Evolutionary conservation across 2,797 vertebrate species (phyloP).

Genomic region (Aplochiton taeniatus): DNA sequence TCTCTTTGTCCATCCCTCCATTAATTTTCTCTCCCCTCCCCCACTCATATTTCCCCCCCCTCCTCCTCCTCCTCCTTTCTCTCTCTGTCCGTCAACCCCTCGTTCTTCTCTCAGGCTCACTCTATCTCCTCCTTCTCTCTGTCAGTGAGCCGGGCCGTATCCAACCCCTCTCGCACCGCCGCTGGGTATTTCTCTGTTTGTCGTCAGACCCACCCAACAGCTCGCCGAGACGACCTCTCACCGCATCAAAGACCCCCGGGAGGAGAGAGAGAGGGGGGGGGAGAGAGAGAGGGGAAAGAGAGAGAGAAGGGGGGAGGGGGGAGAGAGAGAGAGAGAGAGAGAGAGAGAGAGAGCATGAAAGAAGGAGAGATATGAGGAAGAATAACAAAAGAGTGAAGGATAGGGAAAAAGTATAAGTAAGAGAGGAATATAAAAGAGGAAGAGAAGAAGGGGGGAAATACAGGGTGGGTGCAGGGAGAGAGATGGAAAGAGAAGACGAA

Average conservation of each 20-base stretch:
- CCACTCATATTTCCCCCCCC: slow-evolving; percentile 22
- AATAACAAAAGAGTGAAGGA: too few species aligned
- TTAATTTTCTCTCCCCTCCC: slow-evolving; percentile 11
- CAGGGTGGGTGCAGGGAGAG: too few species aligned
- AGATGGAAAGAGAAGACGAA: too few species aligned
- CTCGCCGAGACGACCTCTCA: too few species aligned
- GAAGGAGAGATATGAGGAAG: slow-evolving; percentile 21
- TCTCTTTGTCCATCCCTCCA: too few species aligned
- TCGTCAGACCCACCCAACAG: slow-evolving; percentile 51
- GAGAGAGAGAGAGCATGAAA: slow-evolving; percentile 4
- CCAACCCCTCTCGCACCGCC: slow-evolving; percentile 62
- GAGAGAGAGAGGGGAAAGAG: slow-evolving; percentile 50
- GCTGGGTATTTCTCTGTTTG: slow-evolving; percentile 73
- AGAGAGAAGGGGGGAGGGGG: slow-evolving; percentile 33
- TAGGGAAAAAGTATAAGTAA: too few species aligned
- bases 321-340: slow-evolving; percentile 8
- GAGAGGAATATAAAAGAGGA: too few species aligned
- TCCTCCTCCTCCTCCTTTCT: too few species aligned
- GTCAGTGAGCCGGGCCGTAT: slow-evolving; percentile 57
- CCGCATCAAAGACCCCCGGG: slow-evolving; percentile 36
- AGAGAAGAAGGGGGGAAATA: too few species aligned
- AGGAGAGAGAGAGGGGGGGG: slow-evolving; percentile 51
- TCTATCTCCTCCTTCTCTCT: slow-evolving; percentile 6
- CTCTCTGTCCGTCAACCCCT: slow-evolving; percentile 4
- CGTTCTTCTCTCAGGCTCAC: slow-evolving; percentile 7